Base-by-base conservation (phyloP, 2,888 invertebrate genomes). In the Melipona beecheii region DNA sequence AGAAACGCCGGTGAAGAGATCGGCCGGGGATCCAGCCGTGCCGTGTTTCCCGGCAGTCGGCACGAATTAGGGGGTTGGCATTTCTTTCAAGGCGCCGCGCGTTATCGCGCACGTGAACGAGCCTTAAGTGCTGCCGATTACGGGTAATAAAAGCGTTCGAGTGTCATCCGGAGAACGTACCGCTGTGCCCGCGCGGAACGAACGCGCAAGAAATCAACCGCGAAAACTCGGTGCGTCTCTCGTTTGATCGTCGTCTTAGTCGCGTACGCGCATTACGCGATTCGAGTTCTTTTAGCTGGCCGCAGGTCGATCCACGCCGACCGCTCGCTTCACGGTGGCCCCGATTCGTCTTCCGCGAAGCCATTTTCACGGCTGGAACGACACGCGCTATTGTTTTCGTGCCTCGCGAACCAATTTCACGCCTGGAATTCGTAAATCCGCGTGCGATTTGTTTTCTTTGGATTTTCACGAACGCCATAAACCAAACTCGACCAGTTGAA, bases 81-180 rank as follows among this genome's bases (percentile, higher is more conserved):
- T 93, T 92, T 93, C 93, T 93, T 93, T 93, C 85, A 92, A 91
- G 91, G 90, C 90, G 89, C 92, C 93, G 93, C 93, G 91, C 91
- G 90, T 92, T 93, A 93, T 92, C 92, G 91, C 87, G 86, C 87
- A 87, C 89, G 80, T 83, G 89, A 86, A 90, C 89, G 91, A 87
- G 89, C 90, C 92, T 91, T 88, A 87, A 91, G 87, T 85, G 89
- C 89, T 86, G 89, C 85, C 91, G 93, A 93, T 93, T 93, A 92
- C 90, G 88, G 91, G 93, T 92, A 93, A 93, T 93, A 93, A 93
- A 93, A 93, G 91, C 90, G 91, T 92, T 93, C 88, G 91, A 89
- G 90, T 92, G 92, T 92, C 92, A 93, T 92, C 90, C 89, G 75
- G 87, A 79, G 91, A 92, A 93, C 90, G 90, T 90, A 91, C 88